Evolutionary conservation across 2,113 vertebrate genomes (phyloP), one percentile per base, ranked within the genome.

Genomic region (Taurulus bubalis): DNA sequence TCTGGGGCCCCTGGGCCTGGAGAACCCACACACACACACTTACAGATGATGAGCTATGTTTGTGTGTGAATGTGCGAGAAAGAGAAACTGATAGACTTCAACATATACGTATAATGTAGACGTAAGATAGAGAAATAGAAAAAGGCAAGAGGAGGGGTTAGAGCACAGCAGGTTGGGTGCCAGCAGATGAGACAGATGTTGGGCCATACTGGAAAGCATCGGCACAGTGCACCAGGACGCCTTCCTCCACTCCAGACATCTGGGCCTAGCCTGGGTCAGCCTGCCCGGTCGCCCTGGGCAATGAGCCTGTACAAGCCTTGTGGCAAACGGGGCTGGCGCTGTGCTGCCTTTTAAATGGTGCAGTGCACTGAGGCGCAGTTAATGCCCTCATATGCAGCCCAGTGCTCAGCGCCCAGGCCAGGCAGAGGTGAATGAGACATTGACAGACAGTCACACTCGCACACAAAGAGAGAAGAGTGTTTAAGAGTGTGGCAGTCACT

Each of bases 151-250:
- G 70, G 87, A 83, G 83, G 91, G 82, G 75, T 74, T 16, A 47
- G 85, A 79, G 89, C 71, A 72, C 89, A 90, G 92, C 93, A 95
- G 93, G 92, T 93, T 94, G 94, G 89, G 84, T 38, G 97, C 94
- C 97, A 97, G 97, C 96, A 97, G 97, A 96, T 94, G 95, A 96
- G 96, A 95, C 97, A 98, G 97, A 97, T 98, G 97, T 98, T 96
- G 83, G 90, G 92, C 95, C 97, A 98, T 96, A 97, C 97, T 97
- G 98, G 94, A 96, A 94, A 91, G 95, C 95, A 94, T 95, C 92
- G 77, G 95, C 95, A 91, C 96, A 95, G 95, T 96, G 96, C 96
- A 96, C 95, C 95, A 96, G 95, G 95, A 96, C 83, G 94, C 95
- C 92, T 92, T 93, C 93, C 85, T 95, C 96, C 93, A 93, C 96